Conservation (phyloP, 2,888 invertebrate species). For the Thera britannica region DNA sequence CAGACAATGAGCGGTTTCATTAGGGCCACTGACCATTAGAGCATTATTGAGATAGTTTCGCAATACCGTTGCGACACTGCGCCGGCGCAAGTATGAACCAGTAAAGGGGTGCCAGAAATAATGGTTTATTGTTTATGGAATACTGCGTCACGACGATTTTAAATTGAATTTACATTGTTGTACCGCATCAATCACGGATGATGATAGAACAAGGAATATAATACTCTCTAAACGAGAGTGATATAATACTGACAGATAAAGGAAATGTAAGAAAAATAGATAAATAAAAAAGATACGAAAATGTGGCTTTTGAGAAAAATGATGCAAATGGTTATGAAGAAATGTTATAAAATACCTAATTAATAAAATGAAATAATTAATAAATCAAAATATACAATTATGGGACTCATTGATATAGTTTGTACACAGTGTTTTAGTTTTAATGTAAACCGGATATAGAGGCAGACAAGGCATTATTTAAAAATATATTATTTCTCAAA, state of each 20-base stretch:
- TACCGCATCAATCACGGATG: background rate
- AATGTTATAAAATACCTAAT: too few relatives aligned
- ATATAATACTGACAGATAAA: background rate
- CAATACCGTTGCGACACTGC: slow-evolving; percentile 57
- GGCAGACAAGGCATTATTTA: background rate
- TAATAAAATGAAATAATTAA: too few relatives aligned
- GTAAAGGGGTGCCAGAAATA: slow-evolving; percentile 33
- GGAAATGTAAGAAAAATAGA: slow-evolving; percentile 3
- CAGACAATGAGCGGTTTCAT: slow-evolving; percentile 60
- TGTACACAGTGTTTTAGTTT: too few relatives aligned
- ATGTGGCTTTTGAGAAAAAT: background rate
- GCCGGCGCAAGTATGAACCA: slow-evolving; percentile 48
- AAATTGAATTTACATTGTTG: slow-evolving; percentile 12
- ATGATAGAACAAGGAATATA: background rate
- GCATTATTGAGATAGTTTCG: slow-evolving; percentile 61
- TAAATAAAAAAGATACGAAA: background rate
- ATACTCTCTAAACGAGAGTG: background rate
- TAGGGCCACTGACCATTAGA: slow-evolving; percentile 61
- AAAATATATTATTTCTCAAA: background rate
- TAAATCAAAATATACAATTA: too few relatives aligned
- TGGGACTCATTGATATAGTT: too few relatives aligned
- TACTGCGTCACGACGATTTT: slow-evolving; percentile 12
- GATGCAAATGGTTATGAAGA: background rate
- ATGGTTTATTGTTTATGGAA: slow-evolving; percentile 22
- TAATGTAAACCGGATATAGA: background rate